These are phyloP conservation scores for Ibycter americanus DNA, from an alignment of 2,797 vertebrate species.

Conservation along the genomic window DNA sequence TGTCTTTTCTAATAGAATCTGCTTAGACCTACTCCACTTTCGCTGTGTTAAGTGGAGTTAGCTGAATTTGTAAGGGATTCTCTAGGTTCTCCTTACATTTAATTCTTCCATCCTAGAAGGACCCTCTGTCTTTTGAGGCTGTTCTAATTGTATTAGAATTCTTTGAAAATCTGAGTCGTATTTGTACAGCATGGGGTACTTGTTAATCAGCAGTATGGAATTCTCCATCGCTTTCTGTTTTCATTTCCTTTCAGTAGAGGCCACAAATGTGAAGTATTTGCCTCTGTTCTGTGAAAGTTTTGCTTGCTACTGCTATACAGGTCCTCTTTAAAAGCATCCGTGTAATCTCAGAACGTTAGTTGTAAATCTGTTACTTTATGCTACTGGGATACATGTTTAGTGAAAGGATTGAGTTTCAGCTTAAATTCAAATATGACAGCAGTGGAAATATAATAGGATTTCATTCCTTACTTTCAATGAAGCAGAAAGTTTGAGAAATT, in stretches of 20 bases:
- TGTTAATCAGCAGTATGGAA: background rate
- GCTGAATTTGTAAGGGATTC: background rate
- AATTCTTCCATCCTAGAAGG: background rate
- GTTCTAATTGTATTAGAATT: background rate
- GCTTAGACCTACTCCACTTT: background rate
- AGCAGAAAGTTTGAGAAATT: background rate
- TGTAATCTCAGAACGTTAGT: background rate
- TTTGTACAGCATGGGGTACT: background rate
- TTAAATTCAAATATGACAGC: background rate
- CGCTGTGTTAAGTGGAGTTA: background rate
- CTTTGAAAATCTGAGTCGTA: background rate
- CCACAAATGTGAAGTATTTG: background rate
- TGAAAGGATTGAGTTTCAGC: background rate
- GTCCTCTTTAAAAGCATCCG: background rate
- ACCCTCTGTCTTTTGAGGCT: background rate
- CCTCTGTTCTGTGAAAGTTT: background rate
- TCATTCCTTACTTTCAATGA: background rate
- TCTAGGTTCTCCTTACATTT: background rate
- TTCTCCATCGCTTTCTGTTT: background rate
- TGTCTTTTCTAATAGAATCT: background rate
- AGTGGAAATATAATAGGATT: background rate
- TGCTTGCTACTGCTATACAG: background rate
- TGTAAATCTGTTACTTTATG: background rate
- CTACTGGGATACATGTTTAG: background rate
- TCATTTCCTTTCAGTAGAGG: no score